Conservation (phyloP, 2,797 vertebrate species). For the Argya squamiceps region DNA sequence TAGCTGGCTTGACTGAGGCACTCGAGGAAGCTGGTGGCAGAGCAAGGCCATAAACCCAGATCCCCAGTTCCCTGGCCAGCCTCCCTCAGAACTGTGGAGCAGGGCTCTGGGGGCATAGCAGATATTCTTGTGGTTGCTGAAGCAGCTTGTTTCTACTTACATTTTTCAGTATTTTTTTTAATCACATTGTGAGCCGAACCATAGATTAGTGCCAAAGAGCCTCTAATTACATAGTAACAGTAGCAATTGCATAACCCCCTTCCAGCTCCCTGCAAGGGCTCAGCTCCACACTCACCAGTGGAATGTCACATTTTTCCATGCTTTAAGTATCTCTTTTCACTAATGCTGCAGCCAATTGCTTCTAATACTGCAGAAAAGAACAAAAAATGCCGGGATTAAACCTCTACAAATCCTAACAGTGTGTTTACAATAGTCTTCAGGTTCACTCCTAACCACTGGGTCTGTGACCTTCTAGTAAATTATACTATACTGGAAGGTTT, state of each 20-base stretch:
- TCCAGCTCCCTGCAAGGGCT: neutral
- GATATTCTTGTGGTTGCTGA: neutral
- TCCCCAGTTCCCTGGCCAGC: neutral
- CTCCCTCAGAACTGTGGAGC: neutral
- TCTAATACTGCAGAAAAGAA: constrained; percentile 42
- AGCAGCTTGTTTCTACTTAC: constrained; percentile 14
- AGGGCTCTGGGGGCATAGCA: neutral
- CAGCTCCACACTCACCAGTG: neutral
- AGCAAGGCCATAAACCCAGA: neutral
- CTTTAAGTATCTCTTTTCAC: constrained; percentile 54
- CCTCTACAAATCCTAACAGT: constrained; percentile 33
- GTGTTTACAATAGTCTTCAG: constrained; percentile 57
- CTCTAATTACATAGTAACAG: constrained; percentile 66
- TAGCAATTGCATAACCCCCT: constrained; percentile 33
- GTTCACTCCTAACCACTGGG: constrained; percentile 48
- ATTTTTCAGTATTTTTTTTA: neutral
- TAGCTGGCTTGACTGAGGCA: neutral
- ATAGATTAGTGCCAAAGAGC: constrained; percentile 44
- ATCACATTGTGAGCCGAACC: constrained; percentile 3
- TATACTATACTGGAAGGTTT: constrained; percentile 50
- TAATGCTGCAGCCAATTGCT: constrained; percentile 18
- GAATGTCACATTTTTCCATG: constrained; percentile 46
- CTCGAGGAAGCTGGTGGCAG: neutral
- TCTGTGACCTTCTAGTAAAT: constrained; percentile 65
- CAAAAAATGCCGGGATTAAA: constrained; percentile 8